phyloP scores from a whole-genome alignment of 2,888 invertebrate genomes.

The Yponomeuta cagnagella region DNA sequence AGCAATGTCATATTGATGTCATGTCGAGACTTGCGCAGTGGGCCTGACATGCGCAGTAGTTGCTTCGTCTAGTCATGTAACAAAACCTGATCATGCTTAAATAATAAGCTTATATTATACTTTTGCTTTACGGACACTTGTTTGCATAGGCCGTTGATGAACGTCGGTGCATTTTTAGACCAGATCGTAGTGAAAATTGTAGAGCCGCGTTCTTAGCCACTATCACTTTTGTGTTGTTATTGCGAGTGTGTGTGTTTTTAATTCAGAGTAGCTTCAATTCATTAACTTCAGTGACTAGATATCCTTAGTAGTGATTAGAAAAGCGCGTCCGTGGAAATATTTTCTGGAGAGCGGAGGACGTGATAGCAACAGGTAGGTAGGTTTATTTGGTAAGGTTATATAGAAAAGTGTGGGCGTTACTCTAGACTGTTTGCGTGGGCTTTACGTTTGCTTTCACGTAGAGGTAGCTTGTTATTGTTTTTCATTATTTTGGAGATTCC shows the following conservation, averaged over 20 bases:
- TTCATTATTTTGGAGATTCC: constrained; percentile 20
- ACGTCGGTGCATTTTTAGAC: background rate
- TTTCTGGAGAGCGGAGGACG: constrained; percentile 25
- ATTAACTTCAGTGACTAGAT: background rate
- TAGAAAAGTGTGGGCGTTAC: constrained; percentile 52
- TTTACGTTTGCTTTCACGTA: constrained; percentile 46
- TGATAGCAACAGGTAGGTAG: constrained; percentile 59
- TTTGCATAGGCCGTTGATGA: background rate
- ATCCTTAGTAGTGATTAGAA: background rate
- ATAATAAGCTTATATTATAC: constrained; percentile 44
- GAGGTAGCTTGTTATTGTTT: constrained; percentile 29
- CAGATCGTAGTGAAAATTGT: background rate
- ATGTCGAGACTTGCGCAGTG: constrained; percentile 46
- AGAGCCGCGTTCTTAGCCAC: background rate
- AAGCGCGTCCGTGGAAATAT: background rate
- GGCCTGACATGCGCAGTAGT: constrained; percentile 28
- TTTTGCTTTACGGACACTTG: constrained; percentile 20
- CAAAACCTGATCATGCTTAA: constrained; percentile 52
- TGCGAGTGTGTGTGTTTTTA: background rate
- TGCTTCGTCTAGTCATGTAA: constrained; percentile 37
- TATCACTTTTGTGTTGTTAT: background rate
- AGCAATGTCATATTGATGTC: constrained; percentile 62
- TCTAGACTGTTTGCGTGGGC: constrained; percentile 58
- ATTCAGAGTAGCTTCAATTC: background rate
- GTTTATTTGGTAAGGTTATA: constrained; percentile 33